Evolutionary conservation across 2,113 vertebrate genomes (phyloP).

Genomic region (Polypterus senegalus): DNA sequence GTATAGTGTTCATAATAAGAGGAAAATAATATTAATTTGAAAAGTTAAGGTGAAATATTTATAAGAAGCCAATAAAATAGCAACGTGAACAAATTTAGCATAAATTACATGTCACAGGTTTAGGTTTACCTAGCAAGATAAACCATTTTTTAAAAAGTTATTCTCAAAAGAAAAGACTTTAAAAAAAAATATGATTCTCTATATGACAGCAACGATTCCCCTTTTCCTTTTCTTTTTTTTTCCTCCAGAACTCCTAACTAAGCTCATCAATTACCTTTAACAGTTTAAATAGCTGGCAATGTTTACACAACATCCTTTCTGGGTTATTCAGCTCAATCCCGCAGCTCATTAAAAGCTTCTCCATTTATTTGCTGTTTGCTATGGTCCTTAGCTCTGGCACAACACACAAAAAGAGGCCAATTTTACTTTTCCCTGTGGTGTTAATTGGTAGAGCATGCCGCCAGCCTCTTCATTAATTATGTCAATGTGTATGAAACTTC

Average conservation of each 20-base stretch:
- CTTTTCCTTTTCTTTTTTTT: not conserved
- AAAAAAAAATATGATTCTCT: constrained; percentile 27
- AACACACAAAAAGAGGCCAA: constrained; percentile 65
- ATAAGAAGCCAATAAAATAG: not conserved
- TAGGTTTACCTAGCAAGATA: not conserved
- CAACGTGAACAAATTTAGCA: constrained; percentile 20
- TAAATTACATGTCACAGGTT: not conserved
- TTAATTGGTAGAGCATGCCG: constrained; percentile 79
- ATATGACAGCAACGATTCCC: constrained; percentile 9
- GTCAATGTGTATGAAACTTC: constrained; percentile 65
- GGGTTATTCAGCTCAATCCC: constrained; percentile 50
- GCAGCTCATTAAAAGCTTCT: constrained; percentile 74
- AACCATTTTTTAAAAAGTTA: constrained; percentile 23
- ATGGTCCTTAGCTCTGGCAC: constrained; percentile 71
- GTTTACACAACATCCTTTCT: constrained; percentile 58
- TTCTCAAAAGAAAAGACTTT: constrained; percentile 22
- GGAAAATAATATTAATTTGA: too few species aligned
- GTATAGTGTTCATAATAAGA: too few species aligned
- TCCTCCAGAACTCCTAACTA: constrained; percentile 34
- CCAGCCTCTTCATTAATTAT: constrained; percentile 86
- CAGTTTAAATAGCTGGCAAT: constrained; percentile 50
- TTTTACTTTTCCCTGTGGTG: constrained; percentile 78
- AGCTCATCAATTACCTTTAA: constrained; percentile 63
- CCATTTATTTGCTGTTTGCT: constrained; percentile 76
- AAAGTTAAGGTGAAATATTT: too few species aligned